A percentile compares a stretch with the other conserved stretches of the same genome.
Conservation (phyloP, 1,140 invertebrate genomes). For the Leucophenga varia region DNA sequence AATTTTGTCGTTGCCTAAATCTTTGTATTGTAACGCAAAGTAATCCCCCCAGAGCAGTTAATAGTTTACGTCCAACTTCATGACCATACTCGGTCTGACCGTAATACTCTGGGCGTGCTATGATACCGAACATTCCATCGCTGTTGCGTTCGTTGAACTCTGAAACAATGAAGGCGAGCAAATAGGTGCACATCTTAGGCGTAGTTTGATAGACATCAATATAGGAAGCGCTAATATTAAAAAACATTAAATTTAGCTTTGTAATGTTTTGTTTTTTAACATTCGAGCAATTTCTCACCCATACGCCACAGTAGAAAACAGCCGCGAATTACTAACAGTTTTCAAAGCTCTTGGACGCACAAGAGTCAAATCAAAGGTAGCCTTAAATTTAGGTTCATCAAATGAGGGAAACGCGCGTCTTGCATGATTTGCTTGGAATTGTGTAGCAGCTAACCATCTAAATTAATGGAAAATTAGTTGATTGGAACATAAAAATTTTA, state of each 20-base stretch:
- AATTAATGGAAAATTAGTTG: conserved; percentile 21
- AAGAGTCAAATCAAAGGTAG: conserved; percentile 71
- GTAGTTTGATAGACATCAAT: conserved; percentile 56
- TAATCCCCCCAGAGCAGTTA: conserved; percentile 57
- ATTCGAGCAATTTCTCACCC: conserved; percentile 17
- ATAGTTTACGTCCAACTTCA: conserved; percentile 58
- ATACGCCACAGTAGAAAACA: conserved; percentile 8
- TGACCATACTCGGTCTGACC: conserved; percentile 63
- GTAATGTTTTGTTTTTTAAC: conserved; percentile 55
- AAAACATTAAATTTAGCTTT: conserved; percentile 55
- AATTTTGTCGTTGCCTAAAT: conserved; percentile 57
- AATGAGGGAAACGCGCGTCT: conserved; percentile 87
- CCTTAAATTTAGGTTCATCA: conserved; percentile 86
- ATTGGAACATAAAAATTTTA: no score
- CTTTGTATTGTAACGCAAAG: conserved; percentile 56
- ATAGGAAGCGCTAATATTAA: conserved; percentile 61
- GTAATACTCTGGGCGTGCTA: conserved; percentile 67
- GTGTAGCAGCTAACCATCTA: conserved; percentile 71
- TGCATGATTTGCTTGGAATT: conserved; percentile 82
- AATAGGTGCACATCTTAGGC: conserved; percentile 75
- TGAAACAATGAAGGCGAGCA: conserved; percentile 73
- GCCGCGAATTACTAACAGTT: conserved; percentile 60
- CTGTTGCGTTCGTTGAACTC: conserved; percentile 65
- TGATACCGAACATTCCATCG: conserved; percentile 59
- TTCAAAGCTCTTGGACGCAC: conserved; percentile 60